Conservation (phyloP, 1,140 invertebrate genomes). For the Anoplolepis gracilipes region DNA sequence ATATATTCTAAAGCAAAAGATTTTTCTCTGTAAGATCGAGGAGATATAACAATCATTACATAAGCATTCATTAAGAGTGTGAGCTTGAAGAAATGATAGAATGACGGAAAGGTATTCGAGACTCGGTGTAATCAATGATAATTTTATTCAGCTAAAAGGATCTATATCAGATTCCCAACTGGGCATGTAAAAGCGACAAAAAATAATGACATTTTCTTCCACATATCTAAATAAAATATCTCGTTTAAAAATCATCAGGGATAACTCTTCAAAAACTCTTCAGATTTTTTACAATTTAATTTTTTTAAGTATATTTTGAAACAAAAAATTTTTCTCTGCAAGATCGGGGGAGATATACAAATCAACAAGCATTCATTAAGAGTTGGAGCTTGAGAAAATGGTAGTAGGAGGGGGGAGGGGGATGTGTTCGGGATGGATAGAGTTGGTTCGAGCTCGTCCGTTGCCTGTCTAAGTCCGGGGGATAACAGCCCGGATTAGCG, state of each 20-base stretch:
- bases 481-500: constrained; percentile 73
- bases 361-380: constrained; percentile 49
- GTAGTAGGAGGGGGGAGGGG: constrained; percentile 7
- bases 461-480: constrained; percentile 66
- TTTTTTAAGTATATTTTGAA: constrained; percentile 1
- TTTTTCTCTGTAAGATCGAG: constrained; percentile 12
- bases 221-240: background rate
- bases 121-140: no score
- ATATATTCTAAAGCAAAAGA: background rate
- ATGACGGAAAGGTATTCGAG: constrained; percentile 21
- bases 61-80: constrained; percentile 29
- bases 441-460: constrained; percentile 62
- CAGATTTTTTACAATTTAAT: background rate
- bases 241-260: background rate
- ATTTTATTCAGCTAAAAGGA: background rate
- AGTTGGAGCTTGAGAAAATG: constrained; percentile 17
- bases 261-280: background rate
- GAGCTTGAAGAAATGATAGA: constrained; percentile 26
- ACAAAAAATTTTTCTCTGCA: constrained; percentile 9
- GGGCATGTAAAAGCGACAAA: background rate
- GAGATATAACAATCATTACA: constrained; percentile 30
- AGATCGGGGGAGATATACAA: constrained; percentile 13
- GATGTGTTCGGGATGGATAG: constrained; percentile 18
- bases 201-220: background rate
- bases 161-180: background rate